Evolutionary conservation across 2,888 invertebrate species (phyloP).

Genomic region (Eudasyphora cyanicolor): DNA sequence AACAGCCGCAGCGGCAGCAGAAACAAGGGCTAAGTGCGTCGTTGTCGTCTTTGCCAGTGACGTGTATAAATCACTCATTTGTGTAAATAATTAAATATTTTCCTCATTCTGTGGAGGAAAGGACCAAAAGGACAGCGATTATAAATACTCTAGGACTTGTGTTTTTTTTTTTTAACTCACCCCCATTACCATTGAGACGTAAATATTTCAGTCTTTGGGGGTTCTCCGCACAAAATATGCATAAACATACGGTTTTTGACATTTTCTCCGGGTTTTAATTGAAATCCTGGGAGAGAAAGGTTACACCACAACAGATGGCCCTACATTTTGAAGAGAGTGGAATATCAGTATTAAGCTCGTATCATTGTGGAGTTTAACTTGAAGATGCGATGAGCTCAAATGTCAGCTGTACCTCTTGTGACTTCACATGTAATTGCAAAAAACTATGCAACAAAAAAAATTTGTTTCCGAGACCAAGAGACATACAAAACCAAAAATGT

Average conservation of each 20-base stretch:
- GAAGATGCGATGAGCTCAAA: too few relatives aligned
- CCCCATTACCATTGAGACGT: neutral
- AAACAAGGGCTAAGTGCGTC: neutral
- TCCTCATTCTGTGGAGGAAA: neutral
- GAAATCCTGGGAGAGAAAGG: neutral
- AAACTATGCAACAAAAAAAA: too few relatives aligned
- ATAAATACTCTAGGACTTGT: neutral
- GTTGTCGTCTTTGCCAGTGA: conserved; percentile 31
- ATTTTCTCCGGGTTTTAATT: neutral
- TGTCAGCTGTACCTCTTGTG: too few relatives aligned
- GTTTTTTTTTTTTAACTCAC: neutral
- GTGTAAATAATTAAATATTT: conserved; percentile 38
- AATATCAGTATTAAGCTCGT: too few relatives aligned
- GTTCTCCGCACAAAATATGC: neutral
- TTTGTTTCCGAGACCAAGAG: too few relatives aligned
- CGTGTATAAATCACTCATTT: conserved; percentile 61
- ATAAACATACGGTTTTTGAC: neutral
- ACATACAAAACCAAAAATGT: too few relatives aligned
- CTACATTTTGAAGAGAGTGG: too few relatives aligned
- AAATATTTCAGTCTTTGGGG: neutral
- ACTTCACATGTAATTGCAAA: too few relatives aligned
- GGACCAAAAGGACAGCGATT: conserved; percentile 3
- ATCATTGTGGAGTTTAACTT: too few relatives aligned
- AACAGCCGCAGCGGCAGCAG: neutral
- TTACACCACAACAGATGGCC: too few relatives aligned